phyloP scores from a whole-genome alignment of 1,140 invertebrate species.

The Drosophila parabipectinata region DNA sequence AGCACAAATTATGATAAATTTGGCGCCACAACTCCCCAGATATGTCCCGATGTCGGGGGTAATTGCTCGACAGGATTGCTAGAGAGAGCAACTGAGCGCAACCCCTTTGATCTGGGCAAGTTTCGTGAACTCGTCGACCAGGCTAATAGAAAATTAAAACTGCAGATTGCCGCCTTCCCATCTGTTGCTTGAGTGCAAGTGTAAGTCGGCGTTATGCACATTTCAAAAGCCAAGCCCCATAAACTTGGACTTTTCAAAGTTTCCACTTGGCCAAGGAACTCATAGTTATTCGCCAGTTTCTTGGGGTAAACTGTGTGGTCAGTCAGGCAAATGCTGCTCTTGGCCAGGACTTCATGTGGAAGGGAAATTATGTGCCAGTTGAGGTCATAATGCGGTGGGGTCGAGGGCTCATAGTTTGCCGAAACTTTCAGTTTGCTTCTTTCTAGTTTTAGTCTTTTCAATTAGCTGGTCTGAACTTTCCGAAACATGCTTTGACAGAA shows the following conservation, averaged over 20 bases:
- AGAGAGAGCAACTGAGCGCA: slow-evolving; percentile 3
- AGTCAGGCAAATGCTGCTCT: slow-evolving; percentile 68
- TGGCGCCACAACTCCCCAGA: slow-evolving; percentile 43
- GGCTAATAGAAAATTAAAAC: slow-evolving; percentile 74
- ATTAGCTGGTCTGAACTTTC: slow-evolving; percentile 44
- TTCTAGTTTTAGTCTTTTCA: slow-evolving; percentile 52
- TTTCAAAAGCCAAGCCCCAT: slow-evolving; percentile 62
- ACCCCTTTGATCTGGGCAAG: slow-evolving; percentile 8
- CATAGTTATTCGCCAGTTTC: slow-evolving; percentile 35
- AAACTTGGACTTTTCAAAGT: slow-evolving; percentile 63
- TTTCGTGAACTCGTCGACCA: slow-evolving; percentile 22
- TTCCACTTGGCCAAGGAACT: slow-evolving; percentile 48
- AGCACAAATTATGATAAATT: slow-evolving; percentile 71
- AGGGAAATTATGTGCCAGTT: slow-evolving; percentile 59
- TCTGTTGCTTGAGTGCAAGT: slow-evolving; percentile 56
- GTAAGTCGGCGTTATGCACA: slow-evolving; percentile 59
- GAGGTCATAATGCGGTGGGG: slow-evolving; percentile 23
- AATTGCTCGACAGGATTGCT: slow-evolving; percentile 31
- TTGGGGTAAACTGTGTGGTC: slow-evolving; percentile 65
- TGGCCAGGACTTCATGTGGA: slow-evolving; percentile 62
- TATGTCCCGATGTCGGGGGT: slow-evolving; percentile 4
- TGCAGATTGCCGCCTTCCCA: slow-evolving; percentile 36
- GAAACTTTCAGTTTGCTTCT: slow-evolving; percentile 32
- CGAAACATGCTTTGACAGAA: slow-evolving; percentile 46
- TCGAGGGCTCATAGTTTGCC: neutral